Conservation (phyloP, 2,797 vertebrate genomes). For the Ptychobarbus kaznakovi region DNA sequence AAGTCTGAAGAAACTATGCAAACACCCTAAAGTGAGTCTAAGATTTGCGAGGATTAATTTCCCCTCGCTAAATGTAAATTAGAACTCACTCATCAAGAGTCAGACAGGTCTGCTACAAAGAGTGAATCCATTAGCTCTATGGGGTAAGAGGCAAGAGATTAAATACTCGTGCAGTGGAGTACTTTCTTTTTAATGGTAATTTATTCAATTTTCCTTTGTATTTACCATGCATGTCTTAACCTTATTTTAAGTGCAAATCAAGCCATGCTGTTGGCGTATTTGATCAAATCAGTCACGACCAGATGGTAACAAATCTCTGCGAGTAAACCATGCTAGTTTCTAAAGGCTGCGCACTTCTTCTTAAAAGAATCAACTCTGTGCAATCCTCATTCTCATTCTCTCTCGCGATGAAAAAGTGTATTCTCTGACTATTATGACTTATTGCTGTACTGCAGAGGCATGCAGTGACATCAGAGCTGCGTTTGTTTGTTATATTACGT, state of each 20-base stretch:
- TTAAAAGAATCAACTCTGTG: constrained; percentile 8
- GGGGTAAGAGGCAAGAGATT: constrained; percentile 48
- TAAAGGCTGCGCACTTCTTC: neutral
- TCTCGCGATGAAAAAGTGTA: constrained; percentile 40
- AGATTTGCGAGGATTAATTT: constrained; percentile 28
- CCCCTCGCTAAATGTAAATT: constrained; percentile 30
- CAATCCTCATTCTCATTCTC: constrained; percentile 7
- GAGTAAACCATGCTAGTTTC: constrained; percentile 36
- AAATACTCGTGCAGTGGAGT: constrained; percentile 40
- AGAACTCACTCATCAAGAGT: constrained; percentile 24
- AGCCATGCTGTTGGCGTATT: constrained; percentile 49
- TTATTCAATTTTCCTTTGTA: constrained; percentile 37
- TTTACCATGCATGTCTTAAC: constrained; percentile 52
- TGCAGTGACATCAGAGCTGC: constrained; percentile 31
- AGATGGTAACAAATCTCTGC: constrained; percentile 25
- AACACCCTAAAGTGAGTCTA: neutral
- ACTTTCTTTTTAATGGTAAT: constrained; percentile 45
- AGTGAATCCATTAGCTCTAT: constrained; percentile 48
- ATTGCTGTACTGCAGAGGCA: constrained; percentile 50
- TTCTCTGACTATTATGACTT: constrained; percentile 33
- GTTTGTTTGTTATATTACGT: neutral
- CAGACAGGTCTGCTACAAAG: constrained; percentile 46
- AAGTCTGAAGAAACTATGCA: constrained; percentile 16
- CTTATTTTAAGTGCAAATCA: constrained; percentile 51
- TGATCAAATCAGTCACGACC: constrained; percentile 42